Evolutionary conservation across 2,888 invertebrate species (phyloP), one percentile per base, ranked within the genome.

Genomic region (Drosophila formosana): DNA sequence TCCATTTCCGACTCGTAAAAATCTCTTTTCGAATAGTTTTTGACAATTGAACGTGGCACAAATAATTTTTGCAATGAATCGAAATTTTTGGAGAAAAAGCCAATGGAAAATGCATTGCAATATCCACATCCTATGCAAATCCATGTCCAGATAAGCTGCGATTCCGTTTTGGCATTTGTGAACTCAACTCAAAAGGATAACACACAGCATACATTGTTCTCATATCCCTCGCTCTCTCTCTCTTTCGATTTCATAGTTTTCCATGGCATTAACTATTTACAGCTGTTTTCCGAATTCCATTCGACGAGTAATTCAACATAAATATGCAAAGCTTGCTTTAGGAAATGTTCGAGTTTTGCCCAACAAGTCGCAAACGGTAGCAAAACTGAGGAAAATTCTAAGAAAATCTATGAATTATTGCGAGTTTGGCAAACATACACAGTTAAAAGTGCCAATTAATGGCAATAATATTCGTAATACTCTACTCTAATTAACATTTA

Each of bases 61-160:
- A 49, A 56, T 63, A 32, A 63, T 47, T 51, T 51, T 51, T 45
- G 43, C 51, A 43, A 34, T 46, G 28, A 26, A 47, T 57, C 47
- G 18, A 45, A 62, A 58, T 57, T 41, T 28, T 46, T 28, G 39
- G n/a, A 60, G 43, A 28, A 39, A 41, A 45, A n/a, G 7, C 43
- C 37, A 46, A 47, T 56, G n/a, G 26, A 43, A 37, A 53, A 30
- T 55, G 26, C 49, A 32, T 37, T 37, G 37, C 37, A 37, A 37
- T 30, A 26, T 43, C 41, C 63, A 47, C 58, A 57, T 74, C 64
- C 49, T 58, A 70, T 74, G 75, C 51, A 64, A 47, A 49, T 52
- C 46, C 58, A 55, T 55, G 41, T 46, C n/a, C 49, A 30, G 64
- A 64, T 64, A 64, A 56, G 57, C 64, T 50, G 34, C 51, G 26